A percentile compares a stretch with the other conserved stretches of the same genome.
Conservation (phyloP, 2,888 invertebrate genomes). For the Beris chalybata region DNA sequence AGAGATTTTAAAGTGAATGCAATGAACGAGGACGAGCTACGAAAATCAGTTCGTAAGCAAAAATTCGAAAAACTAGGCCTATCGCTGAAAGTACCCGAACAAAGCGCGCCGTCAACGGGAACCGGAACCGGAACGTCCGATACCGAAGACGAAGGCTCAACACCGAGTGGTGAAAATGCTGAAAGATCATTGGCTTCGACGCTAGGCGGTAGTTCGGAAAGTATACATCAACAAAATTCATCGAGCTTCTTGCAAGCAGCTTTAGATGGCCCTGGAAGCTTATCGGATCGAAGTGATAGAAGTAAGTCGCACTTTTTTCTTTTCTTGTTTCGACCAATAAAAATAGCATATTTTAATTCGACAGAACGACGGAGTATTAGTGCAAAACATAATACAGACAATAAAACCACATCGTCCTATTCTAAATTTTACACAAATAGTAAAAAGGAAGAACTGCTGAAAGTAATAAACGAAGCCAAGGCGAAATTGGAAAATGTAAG, state of each 20-base stretch:
- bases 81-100: conserved; percentile 55
- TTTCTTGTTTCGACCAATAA: background rate
- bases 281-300: conserved; percentile 52
- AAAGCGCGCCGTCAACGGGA: conserved; percentile 58
- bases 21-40: conserved; percentile 81
- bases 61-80: conserved; percentile 63
- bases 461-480: conserved; percentile 81
- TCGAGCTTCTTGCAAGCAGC: conserved; percentile 55
- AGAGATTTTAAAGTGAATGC: conserved; percentile 87
- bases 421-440: conserved; percentile 57
- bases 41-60: conserved; percentile 72
- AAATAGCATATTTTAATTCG: conserved; percentile 3
- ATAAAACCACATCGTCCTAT: conserved; percentile 49
- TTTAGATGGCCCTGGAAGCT: conserved; percentile 52
- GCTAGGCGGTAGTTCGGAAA: conserved; percentile 75
- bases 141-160: conserved; percentile 74
- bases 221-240: conserved; percentile 50
- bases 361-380: conserved; percentile 62
- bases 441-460: conserved; percentile 72
- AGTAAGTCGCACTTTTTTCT: conserved; percentile 44
- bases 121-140: conserved; percentile 71
- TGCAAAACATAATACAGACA: conserved; percentile 60
- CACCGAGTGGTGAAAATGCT: conserved; percentile 79
- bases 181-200: conserved; percentile 68
- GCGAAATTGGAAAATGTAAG: conserved; percentile 85